Percentiles rank a stretch among this genome's conserved stretches.
Evolutionary conservation across 2,888 invertebrate species (phyloP).

Genomic region (Aspidiotus rigidus): DNA sequence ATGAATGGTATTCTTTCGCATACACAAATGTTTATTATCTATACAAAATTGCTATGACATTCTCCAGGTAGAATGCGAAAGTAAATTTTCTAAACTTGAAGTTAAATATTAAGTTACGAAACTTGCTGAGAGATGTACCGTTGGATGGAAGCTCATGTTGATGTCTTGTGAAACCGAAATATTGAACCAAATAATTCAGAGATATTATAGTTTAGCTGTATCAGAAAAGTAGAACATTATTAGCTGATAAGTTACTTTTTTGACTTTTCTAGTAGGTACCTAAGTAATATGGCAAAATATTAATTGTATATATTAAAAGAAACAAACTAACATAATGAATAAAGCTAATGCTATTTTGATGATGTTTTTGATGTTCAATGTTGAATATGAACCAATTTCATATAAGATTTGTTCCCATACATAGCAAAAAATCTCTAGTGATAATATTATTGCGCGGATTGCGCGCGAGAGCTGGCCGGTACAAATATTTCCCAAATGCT

Average conservation of each 20-base stretch:
- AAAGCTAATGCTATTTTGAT: neutral
- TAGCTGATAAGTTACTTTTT: neutral
- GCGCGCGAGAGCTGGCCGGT: neutral
- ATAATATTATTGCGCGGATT: neutral
- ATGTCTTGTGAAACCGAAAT: neutral
- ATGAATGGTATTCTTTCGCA: neutral
- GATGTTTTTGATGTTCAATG: neutral
- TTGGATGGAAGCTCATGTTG: neutral
- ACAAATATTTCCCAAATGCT: too few relatives aligned
- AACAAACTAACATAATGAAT: conserved; percentile 1
- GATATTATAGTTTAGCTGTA: neutral
- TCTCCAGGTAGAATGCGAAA: neutral
- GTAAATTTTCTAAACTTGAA: neutral
- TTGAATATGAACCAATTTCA: neutral
- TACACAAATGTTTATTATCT: neutral
- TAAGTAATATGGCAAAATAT: neutral
- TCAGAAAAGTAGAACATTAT: neutral
- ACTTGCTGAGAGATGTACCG: neutral
- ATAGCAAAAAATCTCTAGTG: neutral
- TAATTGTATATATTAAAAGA: neutral
- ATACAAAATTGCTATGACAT: neutral
- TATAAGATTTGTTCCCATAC: neutral
- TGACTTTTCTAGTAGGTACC: neutral
- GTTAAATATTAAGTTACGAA: neutral
- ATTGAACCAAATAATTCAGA: neutral